phyloP scores from a whole-genome alignment of 2,113 vertebrate species.

The Oplegnathus fasciatus region DNA sequence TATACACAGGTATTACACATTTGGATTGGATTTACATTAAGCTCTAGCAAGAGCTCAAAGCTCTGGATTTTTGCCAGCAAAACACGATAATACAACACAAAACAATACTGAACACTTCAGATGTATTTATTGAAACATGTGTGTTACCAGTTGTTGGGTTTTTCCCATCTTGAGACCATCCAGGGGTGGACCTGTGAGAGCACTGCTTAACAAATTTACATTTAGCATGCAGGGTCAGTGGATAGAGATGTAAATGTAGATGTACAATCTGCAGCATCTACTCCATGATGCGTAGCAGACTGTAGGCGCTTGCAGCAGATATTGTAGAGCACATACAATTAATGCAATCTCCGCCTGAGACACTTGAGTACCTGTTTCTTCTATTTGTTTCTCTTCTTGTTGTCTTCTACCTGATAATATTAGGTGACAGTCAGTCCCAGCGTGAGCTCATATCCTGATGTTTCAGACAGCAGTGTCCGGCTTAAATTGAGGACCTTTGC shows the following conservation, averaged over 20 bases:
- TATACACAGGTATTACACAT: conserved; percentile 68
- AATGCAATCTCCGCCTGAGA: neutral
- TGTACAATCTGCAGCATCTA: neutral
- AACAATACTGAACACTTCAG: neutral
- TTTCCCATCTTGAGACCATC: neutral
- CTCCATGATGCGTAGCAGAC: neutral
- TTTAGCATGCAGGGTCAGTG: conserved; percentile 7
- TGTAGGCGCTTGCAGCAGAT: neutral
- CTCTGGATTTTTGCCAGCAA: conserved; percentile 43
- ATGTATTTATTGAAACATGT: conserved; percentile 21
- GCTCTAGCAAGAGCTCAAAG: conserved; percentile 33
- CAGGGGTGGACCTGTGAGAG: neutral
- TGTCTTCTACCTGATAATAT: neutral
- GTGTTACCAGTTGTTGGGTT: neutral
- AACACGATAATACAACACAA: neutral
- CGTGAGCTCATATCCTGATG: neutral
- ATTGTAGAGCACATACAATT: neutral
- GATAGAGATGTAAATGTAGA: conserved; percentile 12
- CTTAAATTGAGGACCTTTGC: neutral
- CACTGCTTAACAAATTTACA: conserved; percentile 8
- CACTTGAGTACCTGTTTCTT: neutral
- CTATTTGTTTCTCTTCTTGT: neutral
- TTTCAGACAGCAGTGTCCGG: neutral
- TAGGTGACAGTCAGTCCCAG: neutral
- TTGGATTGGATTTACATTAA: conserved; percentile 68